Conservation (phyloP, 2,113 vertebrate species). For the Heteronetta atricapilla region DNA sequence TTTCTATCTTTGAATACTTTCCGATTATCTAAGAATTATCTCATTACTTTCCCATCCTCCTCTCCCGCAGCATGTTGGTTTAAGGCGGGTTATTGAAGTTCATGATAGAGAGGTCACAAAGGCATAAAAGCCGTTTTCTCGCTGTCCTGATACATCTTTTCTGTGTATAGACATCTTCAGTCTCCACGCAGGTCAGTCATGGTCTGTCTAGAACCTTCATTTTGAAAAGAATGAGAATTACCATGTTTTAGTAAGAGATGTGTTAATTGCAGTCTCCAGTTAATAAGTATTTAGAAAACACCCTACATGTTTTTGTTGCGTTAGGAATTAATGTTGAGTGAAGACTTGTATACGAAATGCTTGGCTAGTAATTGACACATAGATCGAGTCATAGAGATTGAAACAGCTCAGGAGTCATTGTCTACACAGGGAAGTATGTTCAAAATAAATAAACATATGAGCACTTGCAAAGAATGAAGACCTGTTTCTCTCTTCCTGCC, state of each 20-base stretch:
- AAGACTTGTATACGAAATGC: not conserved
- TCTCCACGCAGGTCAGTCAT: not conserved
- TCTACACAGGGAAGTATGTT: not conserved
- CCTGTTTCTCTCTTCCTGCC: not conserved
- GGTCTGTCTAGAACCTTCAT: not conserved
- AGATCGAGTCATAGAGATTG: not conserved
- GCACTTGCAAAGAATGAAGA: not conserved
- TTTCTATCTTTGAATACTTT: not conserved
- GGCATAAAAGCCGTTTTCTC: fast-evolving
- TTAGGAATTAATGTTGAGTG: not conserved
- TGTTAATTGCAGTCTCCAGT: not conserved
- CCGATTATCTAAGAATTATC: not conserved
- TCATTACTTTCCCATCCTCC: not conserved
- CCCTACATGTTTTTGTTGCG: not conserved
- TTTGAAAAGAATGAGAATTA: not conserved
- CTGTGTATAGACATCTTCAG: not conserved
- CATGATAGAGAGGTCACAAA: not conserved
- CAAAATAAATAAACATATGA: slow-evolving; percentile 38
- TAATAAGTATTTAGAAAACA: not conserved
- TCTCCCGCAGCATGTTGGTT: not conserved
- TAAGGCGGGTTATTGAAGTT: not conserved
- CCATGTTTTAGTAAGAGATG: not conserved
- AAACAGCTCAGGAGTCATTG: not conserved
- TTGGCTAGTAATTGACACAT: slow-evolving; percentile 28
- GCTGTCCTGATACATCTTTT: fast-evolving